Evolutionary conservation across 2,797 vertebrate species (phyloP).

Genomic region (Pachyuromys duprasi): DNA sequence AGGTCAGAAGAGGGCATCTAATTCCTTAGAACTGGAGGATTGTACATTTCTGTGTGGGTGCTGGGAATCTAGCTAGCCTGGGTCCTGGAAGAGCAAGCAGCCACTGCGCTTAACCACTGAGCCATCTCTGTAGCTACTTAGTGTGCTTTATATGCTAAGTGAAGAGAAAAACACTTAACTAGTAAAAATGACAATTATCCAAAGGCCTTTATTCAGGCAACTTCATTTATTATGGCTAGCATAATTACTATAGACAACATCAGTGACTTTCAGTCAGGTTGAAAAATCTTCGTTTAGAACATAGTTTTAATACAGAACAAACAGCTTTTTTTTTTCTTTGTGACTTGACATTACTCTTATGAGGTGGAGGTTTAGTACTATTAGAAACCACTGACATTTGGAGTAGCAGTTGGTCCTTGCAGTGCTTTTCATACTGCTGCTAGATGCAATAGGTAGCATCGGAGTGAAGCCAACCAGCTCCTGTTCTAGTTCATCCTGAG

Average conservation of each 20-base stretch:
- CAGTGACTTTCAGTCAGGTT: neutral
- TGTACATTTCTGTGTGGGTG: neutral
- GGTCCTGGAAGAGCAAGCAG: neutral
- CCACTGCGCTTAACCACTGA: too few relatives aligned
- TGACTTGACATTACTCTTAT: neutral
- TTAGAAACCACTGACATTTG: neutral
- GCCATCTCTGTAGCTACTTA: neutral
- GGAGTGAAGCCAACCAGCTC: neutral
- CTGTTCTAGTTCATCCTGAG: neutral
- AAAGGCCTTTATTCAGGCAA: conserved; percentile 1
- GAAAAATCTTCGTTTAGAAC: neutral
- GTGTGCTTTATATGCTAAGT: neutral
- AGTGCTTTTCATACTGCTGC: neutral
- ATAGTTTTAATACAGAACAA: neutral
- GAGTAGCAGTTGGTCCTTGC: neutral
- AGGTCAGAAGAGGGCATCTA: neutral
- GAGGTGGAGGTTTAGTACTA: neutral
- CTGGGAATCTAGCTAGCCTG: neutral
- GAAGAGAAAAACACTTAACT: neutral
- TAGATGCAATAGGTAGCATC: neutral
- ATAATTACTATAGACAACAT: neutral
- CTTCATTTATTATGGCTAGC: neutral
- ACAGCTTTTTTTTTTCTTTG: neutral
- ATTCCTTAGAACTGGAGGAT: neutral
- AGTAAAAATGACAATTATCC: conserved; percentile 19